A percentile compares a stretch with the other conserved stretches of the same genome.
Evolutionary conservation across 2,797 vertebrate species (phyloP).

Genomic region (Oreortyx pictus): DNA sequence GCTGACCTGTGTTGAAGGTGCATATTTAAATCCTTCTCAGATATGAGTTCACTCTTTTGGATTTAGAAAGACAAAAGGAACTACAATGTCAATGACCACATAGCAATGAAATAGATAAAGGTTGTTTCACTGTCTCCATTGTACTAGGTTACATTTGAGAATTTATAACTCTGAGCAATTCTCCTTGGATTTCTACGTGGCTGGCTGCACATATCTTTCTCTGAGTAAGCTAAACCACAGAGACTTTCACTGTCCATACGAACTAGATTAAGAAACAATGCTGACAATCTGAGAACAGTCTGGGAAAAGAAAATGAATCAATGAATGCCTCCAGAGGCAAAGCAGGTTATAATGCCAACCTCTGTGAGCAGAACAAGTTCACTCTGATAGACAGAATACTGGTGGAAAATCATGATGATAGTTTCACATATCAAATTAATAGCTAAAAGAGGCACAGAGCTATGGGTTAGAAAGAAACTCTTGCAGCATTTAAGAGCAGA

Average conservation of each 20-base stretch:
- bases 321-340: conserved; percentile 31
- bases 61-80: not conserved
- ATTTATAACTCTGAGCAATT: conserved; percentile 56
- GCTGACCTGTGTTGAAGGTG: not conserved
- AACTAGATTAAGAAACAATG: conserved; percentile 71
- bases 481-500: not conserved
- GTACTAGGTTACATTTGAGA: conserved; percentile 6
- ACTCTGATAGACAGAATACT: not conserved
- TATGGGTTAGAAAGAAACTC: not conserved
- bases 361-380: not conserved
- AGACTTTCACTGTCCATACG: conserved; percentile 53
- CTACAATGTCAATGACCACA: not conserved
- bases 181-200: conserved; percentile 8
- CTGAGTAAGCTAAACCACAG: conserved; percentile 29
- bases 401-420: not conserved
- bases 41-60: not conserved
- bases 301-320: conserved; percentile 62
- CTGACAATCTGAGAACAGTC: conserved; percentile 52
- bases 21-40: not conserved
- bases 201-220: conserved; percentile 34
- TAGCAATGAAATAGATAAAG: not conserved
- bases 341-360: not conserved
- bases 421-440: not conserved
- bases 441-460: not conserved
- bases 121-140: conserved; percentile 15